Evolutionary conservation across 30 jellyfish, hydroid and myxozoan species (phyloP).

Genomic region (Cassiopea xamachana): DNA sequence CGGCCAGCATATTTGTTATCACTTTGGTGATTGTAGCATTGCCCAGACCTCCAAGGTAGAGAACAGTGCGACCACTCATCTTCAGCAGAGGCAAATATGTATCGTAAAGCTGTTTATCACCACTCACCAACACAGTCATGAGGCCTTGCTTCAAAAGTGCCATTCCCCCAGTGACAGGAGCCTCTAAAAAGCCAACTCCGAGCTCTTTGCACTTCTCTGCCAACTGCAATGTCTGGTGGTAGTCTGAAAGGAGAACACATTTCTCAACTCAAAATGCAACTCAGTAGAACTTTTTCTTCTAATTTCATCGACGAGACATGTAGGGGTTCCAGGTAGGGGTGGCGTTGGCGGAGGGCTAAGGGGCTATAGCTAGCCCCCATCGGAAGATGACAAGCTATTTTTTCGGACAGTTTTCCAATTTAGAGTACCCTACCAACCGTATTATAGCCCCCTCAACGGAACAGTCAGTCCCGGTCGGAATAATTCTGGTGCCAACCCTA

Average conservation of each 20-base stretch:
- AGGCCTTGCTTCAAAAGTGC: constrained; percentile 73
- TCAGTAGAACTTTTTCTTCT: too few species aligned
- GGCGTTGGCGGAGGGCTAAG: too few species aligned
- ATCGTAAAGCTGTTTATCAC: constrained; percentile 50
- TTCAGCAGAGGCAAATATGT: constrained; percentile 50
- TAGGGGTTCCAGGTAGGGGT: too few species aligned
- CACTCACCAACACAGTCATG: constrained; percentile 74
- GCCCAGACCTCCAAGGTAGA: constrained; percentile 73
- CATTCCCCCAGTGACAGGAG: constrained; percentile 88
- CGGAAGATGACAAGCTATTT: too few species aligned
- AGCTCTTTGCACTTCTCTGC: constrained; percentile 61
- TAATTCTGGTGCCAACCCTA: too few species aligned
- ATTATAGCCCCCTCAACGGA: too few species aligned
- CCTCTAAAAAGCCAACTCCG: constrained; percentile 67
- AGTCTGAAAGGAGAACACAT: constrained; percentile 20
- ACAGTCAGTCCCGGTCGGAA: too few species aligned
- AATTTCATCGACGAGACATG: too few species aligned
- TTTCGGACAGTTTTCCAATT: too few species aligned
- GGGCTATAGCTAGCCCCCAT: too few species aligned
- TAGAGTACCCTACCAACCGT: too few species aligned
- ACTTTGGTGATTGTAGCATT: constrained; percentile 70
- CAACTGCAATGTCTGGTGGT: constrained; percentile 66
- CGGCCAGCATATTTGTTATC: constrained; percentile 74
- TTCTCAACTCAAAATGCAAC: too few species aligned
- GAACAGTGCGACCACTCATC: constrained; percentile 61